phyloP scores from a whole-genome alignment of 2,888 invertebrate species.

The Hyppa rectilinea region DNA sequence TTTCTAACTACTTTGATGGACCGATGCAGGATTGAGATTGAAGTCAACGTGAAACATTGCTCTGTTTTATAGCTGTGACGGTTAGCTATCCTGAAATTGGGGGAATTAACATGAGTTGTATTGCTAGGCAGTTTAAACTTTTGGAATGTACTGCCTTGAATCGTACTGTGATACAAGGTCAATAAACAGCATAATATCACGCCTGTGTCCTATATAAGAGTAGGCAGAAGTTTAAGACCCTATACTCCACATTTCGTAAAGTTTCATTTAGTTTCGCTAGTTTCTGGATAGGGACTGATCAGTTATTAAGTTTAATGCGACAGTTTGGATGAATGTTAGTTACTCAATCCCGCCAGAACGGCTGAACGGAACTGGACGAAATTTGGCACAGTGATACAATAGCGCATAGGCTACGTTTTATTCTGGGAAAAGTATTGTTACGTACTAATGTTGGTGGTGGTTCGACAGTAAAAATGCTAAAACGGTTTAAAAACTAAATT shows the following conservation, averaged over 20 bases:
- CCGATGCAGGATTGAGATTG: slow-evolving; percentile 11
- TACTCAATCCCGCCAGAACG: too few relatives aligned
- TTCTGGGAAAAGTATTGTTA: too few relatives aligned
- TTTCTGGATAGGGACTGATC: not conserved
- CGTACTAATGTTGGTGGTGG: too few relatives aligned
- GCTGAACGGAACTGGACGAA: too few relatives aligned
- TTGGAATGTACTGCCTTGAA: not conserved
- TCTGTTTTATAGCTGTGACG: not conserved
- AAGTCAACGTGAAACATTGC: slow-evolving; percentile 2
- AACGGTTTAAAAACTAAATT: too few relatives aligned
- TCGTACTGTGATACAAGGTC: not conserved
- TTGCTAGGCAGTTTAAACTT: not conserved
- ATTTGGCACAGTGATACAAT: too few relatives aligned
- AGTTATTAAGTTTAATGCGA: too few relatives aligned
- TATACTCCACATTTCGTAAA: not conserved
- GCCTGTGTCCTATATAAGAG: not conserved
- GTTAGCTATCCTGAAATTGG: slow-evolving; percentile 4
- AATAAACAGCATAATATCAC: not conserved
- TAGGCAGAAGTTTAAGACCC: not conserved
- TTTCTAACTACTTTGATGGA: slow-evolving; percentile 32
- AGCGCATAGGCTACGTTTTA: too few relatives aligned
- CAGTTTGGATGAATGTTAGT: too few relatives aligned
- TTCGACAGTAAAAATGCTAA: too few relatives aligned
- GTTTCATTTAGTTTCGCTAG: not conserved
- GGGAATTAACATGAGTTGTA: not conserved